Base-by-base conservation (phyloP, 2,113 vertebrate species). In the Axis porcinus region DNA sequence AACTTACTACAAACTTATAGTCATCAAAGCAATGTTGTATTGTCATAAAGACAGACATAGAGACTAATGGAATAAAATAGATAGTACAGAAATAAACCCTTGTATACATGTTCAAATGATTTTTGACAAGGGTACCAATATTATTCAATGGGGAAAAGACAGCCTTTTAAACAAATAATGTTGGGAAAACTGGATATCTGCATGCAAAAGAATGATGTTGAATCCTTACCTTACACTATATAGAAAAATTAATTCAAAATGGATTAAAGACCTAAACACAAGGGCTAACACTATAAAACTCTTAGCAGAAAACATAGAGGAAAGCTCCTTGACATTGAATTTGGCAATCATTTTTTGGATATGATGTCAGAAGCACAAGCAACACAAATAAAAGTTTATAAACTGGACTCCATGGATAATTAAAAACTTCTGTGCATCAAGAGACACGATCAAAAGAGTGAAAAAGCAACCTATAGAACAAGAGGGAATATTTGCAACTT, bases 1-100 rank as follows among this genome's bases (percentile, higher is more conserved):
- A 93, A 91, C 28, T 96, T 81, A 93, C 43, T 70, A 33, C 40
- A 93, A 91, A 94, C 67, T 33, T 76, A 90, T 15, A 82, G n/a
- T 64, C 67, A 87, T 52, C 13, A 82, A 84, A 87, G 86, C 25
- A 83, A 47, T 57, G 45, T 57, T 89, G 23, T 76, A 36, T 25
- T 89, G 13, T 45, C 30, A 91, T 54, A 81, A 60, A 85, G 13
- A 94, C 33, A 96, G 81, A 86, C 40, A 78, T 54, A n/a, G 43
- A 84, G 28, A 58, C 9, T 28, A 93, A 36, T n/a, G 84, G 21
- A 83, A 89, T 74, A 83, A 92, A 92, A 67, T 43, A 89, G 11
- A 83, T 2, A 55, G 0, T n/a, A 27, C 62, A 67, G 47, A 86
- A 83, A 70, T 64, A 16, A 83, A 36, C 15, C 5, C 43, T 83